These are phyloP conservation scores for Sycophila sp. DNA, from an alignment of 1,140 invertebrate species.

Conservation along the genomic window DNA sequence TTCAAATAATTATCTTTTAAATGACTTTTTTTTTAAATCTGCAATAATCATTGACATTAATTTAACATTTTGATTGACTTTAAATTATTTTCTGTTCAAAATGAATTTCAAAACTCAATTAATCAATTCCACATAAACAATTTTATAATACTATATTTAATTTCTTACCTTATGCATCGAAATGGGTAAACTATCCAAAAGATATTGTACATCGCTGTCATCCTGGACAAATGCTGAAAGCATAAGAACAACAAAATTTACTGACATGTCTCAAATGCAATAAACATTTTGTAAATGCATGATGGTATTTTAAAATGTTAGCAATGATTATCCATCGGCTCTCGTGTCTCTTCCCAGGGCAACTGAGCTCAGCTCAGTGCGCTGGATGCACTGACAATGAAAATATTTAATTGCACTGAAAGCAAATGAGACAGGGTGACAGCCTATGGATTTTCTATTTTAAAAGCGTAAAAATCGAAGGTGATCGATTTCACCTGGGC, in stretches of 20 bases:
- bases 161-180: slow-evolving; percentile 66
- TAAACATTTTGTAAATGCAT: neutral
- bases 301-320: neutral
- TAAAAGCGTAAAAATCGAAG: neutral
- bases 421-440: neutral
- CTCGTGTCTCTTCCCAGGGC: neutral
- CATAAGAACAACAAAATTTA: neutral
- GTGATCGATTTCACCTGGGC: neutral
- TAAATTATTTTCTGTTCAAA: too few relatives aligned
- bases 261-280: neutral
- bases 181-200: slow-evolving; percentile 72
- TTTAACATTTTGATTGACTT: too few relatives aligned
- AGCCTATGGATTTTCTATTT: neutral
- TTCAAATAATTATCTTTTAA: too few relatives aligned
- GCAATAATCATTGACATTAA: too few relatives aligned
- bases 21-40: too few relatives aligned
- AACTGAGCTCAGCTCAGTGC: neutral
- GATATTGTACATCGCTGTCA: slow-evolving; percentile 75
- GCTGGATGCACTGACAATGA: neutral
- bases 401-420: neutral
- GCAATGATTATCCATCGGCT: too few relatives aligned
- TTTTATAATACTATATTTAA: slow-evolving; percentile 50
- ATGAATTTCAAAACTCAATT: too few relatives aligned
- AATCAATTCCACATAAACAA: too few relatives aligned
- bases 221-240: slow-evolving; percentile 76